Percentiles rank a stretch among this genome's conserved stretches.
Evolutionary conservation across 2,888 invertebrate species (phyloP).

Genomic region (Acanthosoma haemorrhoidale): DNA sequence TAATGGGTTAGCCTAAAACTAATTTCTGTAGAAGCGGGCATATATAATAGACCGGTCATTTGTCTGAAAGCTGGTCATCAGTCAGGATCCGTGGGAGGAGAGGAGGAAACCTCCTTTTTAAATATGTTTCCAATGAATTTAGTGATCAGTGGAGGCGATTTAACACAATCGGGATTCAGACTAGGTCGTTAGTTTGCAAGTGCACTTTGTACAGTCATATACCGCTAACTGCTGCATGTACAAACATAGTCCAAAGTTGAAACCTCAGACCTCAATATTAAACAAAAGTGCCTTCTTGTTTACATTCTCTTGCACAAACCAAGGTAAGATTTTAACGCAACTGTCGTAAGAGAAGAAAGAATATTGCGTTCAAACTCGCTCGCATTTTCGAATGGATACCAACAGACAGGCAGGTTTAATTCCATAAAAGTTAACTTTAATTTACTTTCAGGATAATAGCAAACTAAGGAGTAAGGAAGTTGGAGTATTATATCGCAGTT

Average conservation of each 20-base stretch:
- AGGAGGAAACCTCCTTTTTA: neutral
- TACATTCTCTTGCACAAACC: no score
- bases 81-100: neutral
- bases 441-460: no score
- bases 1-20: conserved; percentile 17
- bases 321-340: no score
- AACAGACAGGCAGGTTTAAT: no score
- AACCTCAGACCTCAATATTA: no score
- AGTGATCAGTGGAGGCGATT: neutral
- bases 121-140: conserved; percentile 10
- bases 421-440: no score
- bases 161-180: neutral
- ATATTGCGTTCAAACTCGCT: no score
- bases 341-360: no score
- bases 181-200: neutral
- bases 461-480: no score
- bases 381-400: no score
- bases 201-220: neutral
- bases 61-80: conserved; percentile 13
- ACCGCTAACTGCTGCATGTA: neutral
- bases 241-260: neutral
- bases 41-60: conserved; percentile 16
- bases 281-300: no score
- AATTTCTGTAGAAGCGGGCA: conserved; percentile 14
- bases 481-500: no score